Base-by-base conservation (phyloP, 2,888 invertebrate genomes). In the Leptinotarsa peninsularis region DNA sequence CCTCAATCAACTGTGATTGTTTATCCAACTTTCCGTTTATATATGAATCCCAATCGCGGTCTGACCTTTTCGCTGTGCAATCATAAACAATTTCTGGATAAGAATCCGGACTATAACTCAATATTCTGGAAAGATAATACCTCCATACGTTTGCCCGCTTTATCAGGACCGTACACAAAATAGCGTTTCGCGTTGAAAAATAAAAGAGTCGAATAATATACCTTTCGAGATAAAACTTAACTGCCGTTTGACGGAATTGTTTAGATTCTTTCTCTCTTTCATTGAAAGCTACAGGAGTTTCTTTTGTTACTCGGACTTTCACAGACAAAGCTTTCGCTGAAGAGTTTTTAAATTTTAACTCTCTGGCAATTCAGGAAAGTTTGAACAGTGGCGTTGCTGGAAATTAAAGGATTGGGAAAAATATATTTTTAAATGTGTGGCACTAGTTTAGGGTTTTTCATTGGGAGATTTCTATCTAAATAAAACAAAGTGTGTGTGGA, bases 201-300 rank as follows among this genome's bases (percentile, higher is more conserved):
- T 72, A 76, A 49, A 69, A 76, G 70, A 72, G 27, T 23, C 70
- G 66, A 72, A 68, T 66, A 49, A 68, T 63, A 43, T 68, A 67
- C 56, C 66, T 27, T 69, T 67, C 66, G 58, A 68, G 60, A 71
- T 76, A 70, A 70, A 70, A 72, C 68, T 54, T 71, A 49, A 49
- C 54, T 66, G 67, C 66, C 70, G 66, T 66, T 75, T 49, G 72
- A 49, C 13, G 73, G 63, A 76, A 76, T 70, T 72, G 73, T 76
- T 76, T 67, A 66, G 70, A 52, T 54, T 33, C 58, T 67, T 52
- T 56, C 33, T 67, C 72, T 49, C 1, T 71, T 73, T 73, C 73
- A 73, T 73, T 67, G 73, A 72, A 73, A 76, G 66, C 70, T 60
- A 58, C 58, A 69, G 66, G 72, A 71, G 52, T 76, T 70, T 70